Percentiles rank a stretch among this genome's conserved stretches.
Conservation (phyloP, 2,113 vertebrate genomes). For the Salvelinus alpinus region DNA sequence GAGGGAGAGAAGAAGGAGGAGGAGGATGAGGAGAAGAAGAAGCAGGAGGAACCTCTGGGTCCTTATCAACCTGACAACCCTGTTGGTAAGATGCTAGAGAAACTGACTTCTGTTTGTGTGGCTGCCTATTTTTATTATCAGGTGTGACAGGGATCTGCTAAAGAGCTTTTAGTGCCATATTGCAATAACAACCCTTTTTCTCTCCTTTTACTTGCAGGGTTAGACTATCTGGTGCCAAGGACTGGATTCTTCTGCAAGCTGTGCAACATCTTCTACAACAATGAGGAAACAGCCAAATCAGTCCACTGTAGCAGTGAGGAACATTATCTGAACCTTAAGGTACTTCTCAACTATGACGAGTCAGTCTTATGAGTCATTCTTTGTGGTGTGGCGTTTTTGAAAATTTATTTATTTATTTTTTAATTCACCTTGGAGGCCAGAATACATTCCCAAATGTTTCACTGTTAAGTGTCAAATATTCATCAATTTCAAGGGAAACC, state of each 20-base stretch:
- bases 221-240: constrained; percentile 80
- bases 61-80: constrained; percentile 81
- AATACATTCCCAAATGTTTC: background rate
- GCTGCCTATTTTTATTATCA: too few species aligned
- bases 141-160: too few species aligned
- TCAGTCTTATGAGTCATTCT: too few species aligned
- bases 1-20: constrained; percentile 12
- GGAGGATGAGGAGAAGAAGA: constrained; percentile 10
- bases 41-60: constrained; percentile 58
- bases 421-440: background rate
- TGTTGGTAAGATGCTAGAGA: constrained; percentile 75
- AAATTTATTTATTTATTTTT: background rate
- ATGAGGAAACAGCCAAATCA: constrained; percentile 86
- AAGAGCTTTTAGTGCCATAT: constrained; percentile 41
- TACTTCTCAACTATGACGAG: constrained; percentile 41
- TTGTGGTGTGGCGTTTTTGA: too few species aligned
- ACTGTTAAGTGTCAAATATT: background rate
- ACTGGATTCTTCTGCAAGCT: constrained; percentile 90
- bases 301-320: constrained; percentile 87
- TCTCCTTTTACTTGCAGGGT: constrained; percentile 69
- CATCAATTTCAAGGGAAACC: too few species aligned
- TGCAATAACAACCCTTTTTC: background rate
- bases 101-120: too few species aligned
- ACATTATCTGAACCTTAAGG: constrained; percentile 89
- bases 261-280: constrained; percentile 88